A percentile compares a stretch with the other conserved stretches of the same genome.
These are phyloP conservation scores for Lasioglossum pauxillum DNA, from an alignment of 2,888 invertebrate genomes.

Conservation along the genomic window DNA sequence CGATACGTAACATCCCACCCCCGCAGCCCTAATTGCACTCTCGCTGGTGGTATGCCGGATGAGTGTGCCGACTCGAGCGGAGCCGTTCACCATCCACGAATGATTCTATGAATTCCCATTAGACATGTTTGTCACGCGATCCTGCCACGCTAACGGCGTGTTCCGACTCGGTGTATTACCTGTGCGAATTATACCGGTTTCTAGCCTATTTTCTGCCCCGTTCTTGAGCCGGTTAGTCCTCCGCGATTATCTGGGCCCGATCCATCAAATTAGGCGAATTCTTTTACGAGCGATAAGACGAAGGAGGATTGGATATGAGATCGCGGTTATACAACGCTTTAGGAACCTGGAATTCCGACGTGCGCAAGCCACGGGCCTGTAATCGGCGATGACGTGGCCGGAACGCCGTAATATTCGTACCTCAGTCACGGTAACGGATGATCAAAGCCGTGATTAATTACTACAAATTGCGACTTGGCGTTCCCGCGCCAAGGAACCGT, in stretches of 20 bases:
- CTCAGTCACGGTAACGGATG: constrained; percentile 10
- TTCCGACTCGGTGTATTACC: constrained; percentile 40
- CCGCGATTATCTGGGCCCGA: constrained; percentile 10
- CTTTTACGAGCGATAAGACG: background rate
- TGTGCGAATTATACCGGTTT: constrained; percentile 40
- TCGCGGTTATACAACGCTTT: background rate
- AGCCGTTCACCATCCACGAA: constrained; percentile 55
- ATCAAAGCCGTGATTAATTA: constrained; percentile 11
- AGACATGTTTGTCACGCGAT: constrained; percentile 64
- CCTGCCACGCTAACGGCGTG: constrained; percentile 50
- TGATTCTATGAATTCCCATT: constrained; percentile 61
- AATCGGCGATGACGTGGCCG: background rate
- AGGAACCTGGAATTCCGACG: background rate
- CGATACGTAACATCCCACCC: constrained; percentile 29
- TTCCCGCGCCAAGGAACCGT: background rate
- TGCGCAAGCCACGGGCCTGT: background rate
- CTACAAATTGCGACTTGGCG: constrained; percentile 8
- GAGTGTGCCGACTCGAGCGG: constrained; percentile 28
- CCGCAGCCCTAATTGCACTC: constrained; percentile 52
- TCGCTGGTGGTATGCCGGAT: constrained; percentile 38
- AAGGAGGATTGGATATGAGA: background rate
- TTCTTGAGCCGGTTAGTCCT: constrained; percentile 4
- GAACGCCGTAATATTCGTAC: background rate
- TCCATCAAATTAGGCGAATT: background rate
- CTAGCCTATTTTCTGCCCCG: constrained; percentile 29